Evolutionary conservation across 2,113 vertebrate species (phyloP).

Genomic region (Chelonoidis abingdonii): DNA sequence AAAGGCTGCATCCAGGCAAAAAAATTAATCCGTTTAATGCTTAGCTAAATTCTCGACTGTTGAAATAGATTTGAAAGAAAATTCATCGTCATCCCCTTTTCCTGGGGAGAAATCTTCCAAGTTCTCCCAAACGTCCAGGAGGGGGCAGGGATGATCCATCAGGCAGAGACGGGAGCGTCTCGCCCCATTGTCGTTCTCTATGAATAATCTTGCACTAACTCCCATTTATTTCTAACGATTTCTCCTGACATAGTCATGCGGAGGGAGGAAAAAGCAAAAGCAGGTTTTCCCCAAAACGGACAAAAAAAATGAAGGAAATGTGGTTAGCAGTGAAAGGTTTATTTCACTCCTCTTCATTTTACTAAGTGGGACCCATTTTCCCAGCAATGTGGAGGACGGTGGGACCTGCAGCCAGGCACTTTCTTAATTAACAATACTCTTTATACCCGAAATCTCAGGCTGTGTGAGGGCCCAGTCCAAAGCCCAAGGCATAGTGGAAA

Average conservation of each 20-base stretch:
- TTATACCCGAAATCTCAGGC: background rate
- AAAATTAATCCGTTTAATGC: constrained; percentile 76
- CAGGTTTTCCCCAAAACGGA: background rate
- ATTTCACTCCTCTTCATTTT: background rate
- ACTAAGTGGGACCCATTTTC: background rate
- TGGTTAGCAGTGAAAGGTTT: background rate
- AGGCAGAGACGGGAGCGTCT: accelerated
- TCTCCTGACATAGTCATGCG: background rate
- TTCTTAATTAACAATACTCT: too few relatives aligned
- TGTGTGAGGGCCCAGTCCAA: background rate
- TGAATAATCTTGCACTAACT: background rate
- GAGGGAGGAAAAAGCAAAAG: background rate
- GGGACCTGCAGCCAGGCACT: background rate
- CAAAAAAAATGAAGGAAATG: background rate
- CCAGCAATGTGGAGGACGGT: background rate
- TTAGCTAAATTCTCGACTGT: constrained; percentile 73
- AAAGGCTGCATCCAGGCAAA: constrained; percentile 72
- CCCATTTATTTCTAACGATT: background rate
- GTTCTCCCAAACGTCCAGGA: constrained; percentile 67
- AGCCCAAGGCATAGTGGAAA: background rate
- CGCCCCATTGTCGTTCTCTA: accelerated
- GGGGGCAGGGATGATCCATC: constrained; percentile 74
- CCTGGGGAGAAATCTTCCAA: constrained; percentile 61
- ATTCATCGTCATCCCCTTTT: constrained; percentile 71
- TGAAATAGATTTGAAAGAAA: constrained; percentile 74